Conservation (phyloP, 2,888 invertebrate species). For the Drosophila conformis region DNA sequence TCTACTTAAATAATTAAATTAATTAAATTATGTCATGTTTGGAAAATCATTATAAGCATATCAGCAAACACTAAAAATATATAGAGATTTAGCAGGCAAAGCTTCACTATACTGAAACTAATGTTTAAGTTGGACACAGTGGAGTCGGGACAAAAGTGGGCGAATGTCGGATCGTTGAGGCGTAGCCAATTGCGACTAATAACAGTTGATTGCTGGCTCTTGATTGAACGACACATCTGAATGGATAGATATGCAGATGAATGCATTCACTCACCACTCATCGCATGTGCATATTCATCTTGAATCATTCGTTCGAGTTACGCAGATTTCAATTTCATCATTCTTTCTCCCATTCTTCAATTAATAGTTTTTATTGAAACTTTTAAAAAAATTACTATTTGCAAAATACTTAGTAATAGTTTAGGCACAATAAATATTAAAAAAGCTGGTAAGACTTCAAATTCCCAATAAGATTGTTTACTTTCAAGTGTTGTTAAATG, state of each 20-base stretch:
- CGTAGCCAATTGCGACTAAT: constrained; percentile 54
- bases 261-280: constrained; percentile 5
- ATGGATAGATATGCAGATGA: constrained; percentile 1
- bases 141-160: constrained; percentile 30
- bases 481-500: background rate
- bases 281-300: constrained; percentile 6
- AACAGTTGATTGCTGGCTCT: constrained; percentile 36
- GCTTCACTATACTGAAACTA: background rate
- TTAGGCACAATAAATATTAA: background rate
- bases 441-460: background rate
- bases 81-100: background rate
- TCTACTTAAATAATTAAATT: background rate
- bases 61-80: background rate
- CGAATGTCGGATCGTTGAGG: constrained; percentile 38
- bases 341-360: too few relatives aligned
- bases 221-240: constrained; percentile 22
- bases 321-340: background rate
- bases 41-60: background rate
- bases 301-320: constrained; percentile 8
- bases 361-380: background rate
- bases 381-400: too few relatives aligned
- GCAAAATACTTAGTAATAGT: too few relatives aligned
- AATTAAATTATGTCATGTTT: too few relatives aligned
- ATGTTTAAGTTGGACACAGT: constrained; percentile 2
- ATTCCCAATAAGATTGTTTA: background rate